These are phyloP conservation scores for Neomorphus geoffroyi DNA, from an alignment of 2,797 vertebrate genomes.

Conservation along the genomic window DNA sequence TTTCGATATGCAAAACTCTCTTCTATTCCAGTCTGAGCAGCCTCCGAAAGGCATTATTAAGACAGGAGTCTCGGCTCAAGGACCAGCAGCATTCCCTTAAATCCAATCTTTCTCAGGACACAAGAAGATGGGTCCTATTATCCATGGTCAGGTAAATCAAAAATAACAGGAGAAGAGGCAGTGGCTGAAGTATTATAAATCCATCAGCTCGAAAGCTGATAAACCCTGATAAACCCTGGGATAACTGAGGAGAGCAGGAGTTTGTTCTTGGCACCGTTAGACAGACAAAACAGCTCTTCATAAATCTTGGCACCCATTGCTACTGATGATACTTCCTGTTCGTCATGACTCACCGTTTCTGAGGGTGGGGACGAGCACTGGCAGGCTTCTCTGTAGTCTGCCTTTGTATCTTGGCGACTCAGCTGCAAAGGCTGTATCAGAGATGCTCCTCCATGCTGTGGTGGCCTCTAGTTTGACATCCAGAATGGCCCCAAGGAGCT, in stretches of 20 bases:
- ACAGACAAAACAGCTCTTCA: background rate
- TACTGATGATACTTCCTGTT: background rate
- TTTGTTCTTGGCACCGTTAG: background rate
- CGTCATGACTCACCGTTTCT: background rate
- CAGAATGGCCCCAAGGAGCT: background rate
- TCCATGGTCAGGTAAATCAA: background rate
- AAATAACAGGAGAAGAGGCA: background rate
- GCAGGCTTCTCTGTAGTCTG: background rate
- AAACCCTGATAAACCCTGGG: background rate
- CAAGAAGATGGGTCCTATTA: background rate
- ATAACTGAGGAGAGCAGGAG: background rate
- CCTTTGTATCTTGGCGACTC: background rate
- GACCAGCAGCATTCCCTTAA: background rate
- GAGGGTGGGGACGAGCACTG: background rate
- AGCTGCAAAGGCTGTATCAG: background rate
- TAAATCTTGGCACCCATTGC: background rate
- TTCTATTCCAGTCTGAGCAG: background rate
- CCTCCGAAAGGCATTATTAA: background rate
- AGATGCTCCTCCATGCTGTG: background rate
- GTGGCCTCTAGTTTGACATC: background rate
- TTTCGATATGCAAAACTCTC: background rate
- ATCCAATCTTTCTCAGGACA: background rate
- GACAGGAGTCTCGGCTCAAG: accelerated
- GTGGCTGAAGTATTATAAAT: background rate
- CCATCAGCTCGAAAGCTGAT: background rate